Evolutionary conservation across 2,797 vertebrate species (phyloP).

Genomic region (Lophotriccus pileatus): DNA sequence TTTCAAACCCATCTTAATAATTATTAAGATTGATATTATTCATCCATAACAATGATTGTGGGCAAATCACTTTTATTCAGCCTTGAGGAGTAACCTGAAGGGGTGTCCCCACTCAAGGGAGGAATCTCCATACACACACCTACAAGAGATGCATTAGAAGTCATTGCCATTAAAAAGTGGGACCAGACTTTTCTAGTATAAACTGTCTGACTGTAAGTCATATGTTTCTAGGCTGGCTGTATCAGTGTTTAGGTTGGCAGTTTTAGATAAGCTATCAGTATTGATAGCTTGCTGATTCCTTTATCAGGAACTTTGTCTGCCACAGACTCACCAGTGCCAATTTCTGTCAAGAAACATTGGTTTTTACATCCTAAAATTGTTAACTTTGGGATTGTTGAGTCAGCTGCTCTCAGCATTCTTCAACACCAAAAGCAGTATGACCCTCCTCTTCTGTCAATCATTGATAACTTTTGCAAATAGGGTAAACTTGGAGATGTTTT

Average conservation of each 20-base stretch:
- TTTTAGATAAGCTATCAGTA: not conserved
- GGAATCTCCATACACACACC: not conserved
- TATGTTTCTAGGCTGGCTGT: not conserved
- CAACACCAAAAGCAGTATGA: not conserved
- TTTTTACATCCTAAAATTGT: not conserved
- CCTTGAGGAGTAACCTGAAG: not conserved
- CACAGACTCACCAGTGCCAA: not conserved
- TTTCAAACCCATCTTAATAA: not conserved
- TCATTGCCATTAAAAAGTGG: not conserved
- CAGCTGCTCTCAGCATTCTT: not conserved
- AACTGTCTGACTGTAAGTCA: not conserved
- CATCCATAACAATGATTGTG: not conserved
- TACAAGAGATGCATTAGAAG: not conserved
- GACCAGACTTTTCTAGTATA: not conserved
- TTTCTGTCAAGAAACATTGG: not conserved
- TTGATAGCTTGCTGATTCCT: not conserved
- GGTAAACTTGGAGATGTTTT: not conserved
- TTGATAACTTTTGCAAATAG: not conserved
- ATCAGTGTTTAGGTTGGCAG: not conserved
- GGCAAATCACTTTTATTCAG: not conserved
- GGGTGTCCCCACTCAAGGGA: not conserved
- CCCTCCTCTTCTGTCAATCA: not conserved
- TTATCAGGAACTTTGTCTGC: not conserved
- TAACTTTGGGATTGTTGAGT: not conserved
- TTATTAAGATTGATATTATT: not conserved